Evolutionary conservation across 2,797 vertebrate species (phyloP), one percentile per base, ranked within the genome.

Genomic region (Trachops cirrhosus): DNA sequence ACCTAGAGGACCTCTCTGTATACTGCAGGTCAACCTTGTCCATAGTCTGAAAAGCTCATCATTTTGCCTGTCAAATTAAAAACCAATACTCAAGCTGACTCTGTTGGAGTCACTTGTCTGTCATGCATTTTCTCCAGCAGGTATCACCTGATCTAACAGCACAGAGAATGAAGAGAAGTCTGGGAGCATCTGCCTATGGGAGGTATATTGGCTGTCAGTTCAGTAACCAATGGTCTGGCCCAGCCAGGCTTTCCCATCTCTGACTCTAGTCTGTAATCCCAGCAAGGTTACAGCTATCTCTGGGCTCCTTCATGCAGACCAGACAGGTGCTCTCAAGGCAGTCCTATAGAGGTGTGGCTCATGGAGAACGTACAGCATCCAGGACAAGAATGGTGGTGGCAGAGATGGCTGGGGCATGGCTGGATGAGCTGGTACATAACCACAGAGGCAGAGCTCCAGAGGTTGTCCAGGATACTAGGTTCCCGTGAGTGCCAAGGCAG

Each of bases 381-480:
- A 46, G 5, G 9, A 2, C 0, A 0, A 22, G 3, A 26, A 16
- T 5, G 0, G 0, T 15, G 34, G 15, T 12, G 16, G 12, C 5
- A 29, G 5, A 9, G 21, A 59, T 1, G 29, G 0, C 12, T 8
- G 8, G 22, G 14, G 12, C 6, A 0, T 10, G 24, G 34, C 6
- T 6, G 1, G 3, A 29, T 4, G 16, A 41, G 34, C 22, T 21
- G 12, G 37, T 37, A 70, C 10, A 0, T 15, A 29, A 44, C 79
- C 22, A 3, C 46, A 16, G 46, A 37, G 15, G 14, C 29, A 21
- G 70, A 22, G 12, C 8, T 52, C 21, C 4, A 26, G 16, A 29
- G 19, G 32, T 18, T 32, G 2, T 6, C 39, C 7, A 6, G 15
- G 10, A 4, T 14, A 3, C 52, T 2, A 7, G 41, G 46, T 5